Evolutionary conservation across 1,140 invertebrate genomes (phyloP), one percentile per base, ranked within the genome.

Genomic region (Pissodes strobi): DNA sequence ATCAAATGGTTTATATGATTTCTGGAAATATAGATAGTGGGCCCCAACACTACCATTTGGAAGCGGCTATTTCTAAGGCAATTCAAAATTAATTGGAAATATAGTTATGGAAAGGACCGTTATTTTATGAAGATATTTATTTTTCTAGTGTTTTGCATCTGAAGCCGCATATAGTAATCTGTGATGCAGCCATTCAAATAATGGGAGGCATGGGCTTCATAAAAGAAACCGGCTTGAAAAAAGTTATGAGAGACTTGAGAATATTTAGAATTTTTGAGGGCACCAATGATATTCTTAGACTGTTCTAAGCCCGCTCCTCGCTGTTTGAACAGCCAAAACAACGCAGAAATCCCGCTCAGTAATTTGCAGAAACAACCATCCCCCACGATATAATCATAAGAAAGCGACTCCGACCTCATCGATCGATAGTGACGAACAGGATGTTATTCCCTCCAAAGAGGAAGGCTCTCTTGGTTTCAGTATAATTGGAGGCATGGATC

Each of bases 201-300:
- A 81, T 95, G 37, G 94, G 93, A 52, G 93, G 93, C 56, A 93
- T 93, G 89, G 97, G 97, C 30, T 99, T 89, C 82, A 99, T 99
- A 97, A 91, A 89, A 80, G 90, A 89, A n/a, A 84, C 90, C 41
- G 94, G 94, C 0, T 78, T 99, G 2, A 97, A 99, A 82, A 86
- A 90, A 73, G 87, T 99, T 9, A 79, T 99, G 80, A 83, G 97
- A 69, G 97, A 99, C 82, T 76, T 98, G 34, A 84, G 97, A 69
- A 98, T 99, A 69, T 99, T 99, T 85, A 84, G 96, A 74, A 99
- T 99, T 73, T 99, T 99, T 79, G 97, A 99, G 82, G 97, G 97
- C 73, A 95, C 95, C 22, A 99, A 99, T 79, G 97, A 99, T 77
- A 97, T 99, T 79, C 83, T 99, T 13, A 82, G 96, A 38, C 81